Conservation (phyloP, 2,797 vertebrate species). For the Psittacula derbiana region DNA sequence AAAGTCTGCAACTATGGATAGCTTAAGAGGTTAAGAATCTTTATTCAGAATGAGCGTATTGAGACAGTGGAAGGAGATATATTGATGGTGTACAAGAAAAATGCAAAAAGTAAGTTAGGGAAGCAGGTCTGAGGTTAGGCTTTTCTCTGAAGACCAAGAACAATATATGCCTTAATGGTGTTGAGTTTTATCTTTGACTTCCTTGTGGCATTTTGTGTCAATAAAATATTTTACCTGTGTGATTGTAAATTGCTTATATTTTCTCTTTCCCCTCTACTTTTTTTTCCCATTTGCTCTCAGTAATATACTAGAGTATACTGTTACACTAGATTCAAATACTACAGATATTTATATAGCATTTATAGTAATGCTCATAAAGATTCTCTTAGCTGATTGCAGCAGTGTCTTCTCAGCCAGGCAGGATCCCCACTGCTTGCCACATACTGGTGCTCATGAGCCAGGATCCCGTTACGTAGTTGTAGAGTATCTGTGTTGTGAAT, state of each 20-base stretch:
- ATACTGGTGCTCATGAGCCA: too few species aligned
- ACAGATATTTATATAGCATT: neutral
- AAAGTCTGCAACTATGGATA: neutral
- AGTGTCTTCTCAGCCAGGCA: neutral
- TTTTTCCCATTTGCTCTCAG: neutral
- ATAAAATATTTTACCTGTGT: neutral
- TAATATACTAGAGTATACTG: neutral
- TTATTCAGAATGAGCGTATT: neutral
- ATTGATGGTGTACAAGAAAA: neutral
- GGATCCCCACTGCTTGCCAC: neutral
- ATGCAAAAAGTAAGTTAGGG: too few species aligned
- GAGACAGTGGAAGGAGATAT: neutral
- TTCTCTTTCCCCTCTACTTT: neutral
- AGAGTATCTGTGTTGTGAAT: neutral
- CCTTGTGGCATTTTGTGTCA: neutral
- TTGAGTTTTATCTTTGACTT: neutral
- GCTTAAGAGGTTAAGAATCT: neutral
- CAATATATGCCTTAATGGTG: neutral
- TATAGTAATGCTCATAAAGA: neutral
- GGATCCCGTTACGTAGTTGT: rapidly evolving
- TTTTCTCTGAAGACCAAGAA: neutral
- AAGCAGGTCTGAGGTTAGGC: neutral
- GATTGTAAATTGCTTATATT: neutral
- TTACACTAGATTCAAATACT: neutral
- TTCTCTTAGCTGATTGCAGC: neutral